Evolutionary conservation across 2,797 vertebrate genomes (phyloP).

Genomic region (Micropoecilia bifurca): DNA sequence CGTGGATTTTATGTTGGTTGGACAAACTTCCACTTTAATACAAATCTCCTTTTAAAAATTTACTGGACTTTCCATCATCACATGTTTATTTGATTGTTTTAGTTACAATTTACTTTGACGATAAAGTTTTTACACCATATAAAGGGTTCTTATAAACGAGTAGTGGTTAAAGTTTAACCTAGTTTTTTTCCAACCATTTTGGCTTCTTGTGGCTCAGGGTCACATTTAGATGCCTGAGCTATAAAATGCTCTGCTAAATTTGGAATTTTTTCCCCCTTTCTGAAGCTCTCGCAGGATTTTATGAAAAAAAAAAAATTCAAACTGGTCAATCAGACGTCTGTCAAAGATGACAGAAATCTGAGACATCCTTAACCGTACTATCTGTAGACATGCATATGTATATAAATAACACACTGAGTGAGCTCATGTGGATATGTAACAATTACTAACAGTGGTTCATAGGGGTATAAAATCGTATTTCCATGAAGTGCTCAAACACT

Average conservation of each 20-base stretch:
- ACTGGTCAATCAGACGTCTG: too few relatives aligned
- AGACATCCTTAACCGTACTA: neutral
- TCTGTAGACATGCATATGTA: neutral
- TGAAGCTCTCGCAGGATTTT: neutral
- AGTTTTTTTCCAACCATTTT: conserved; percentile 3
- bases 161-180: conserved; percentile 15
- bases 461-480: neutral
- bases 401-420: neutral
- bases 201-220: neutral
- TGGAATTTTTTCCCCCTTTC: neutral
- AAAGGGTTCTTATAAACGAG: neutral
- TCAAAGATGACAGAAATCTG: neutral
- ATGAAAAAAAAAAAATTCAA: neutral
- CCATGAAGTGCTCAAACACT: neutral
- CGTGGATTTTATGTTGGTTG: neutral
- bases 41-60: neutral
- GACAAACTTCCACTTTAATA: neutral
- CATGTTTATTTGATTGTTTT: neutral
- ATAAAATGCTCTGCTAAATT: neutral
- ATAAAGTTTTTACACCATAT: neutral
- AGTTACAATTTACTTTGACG: neutral
- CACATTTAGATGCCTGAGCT: neutral
- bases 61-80: neutral
- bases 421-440: neutral
- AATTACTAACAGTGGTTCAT: neutral